phyloP scores from a whole-genome alignment of 64 coral and sea anemone species.

The Astreopora myriophthalma region DNA sequence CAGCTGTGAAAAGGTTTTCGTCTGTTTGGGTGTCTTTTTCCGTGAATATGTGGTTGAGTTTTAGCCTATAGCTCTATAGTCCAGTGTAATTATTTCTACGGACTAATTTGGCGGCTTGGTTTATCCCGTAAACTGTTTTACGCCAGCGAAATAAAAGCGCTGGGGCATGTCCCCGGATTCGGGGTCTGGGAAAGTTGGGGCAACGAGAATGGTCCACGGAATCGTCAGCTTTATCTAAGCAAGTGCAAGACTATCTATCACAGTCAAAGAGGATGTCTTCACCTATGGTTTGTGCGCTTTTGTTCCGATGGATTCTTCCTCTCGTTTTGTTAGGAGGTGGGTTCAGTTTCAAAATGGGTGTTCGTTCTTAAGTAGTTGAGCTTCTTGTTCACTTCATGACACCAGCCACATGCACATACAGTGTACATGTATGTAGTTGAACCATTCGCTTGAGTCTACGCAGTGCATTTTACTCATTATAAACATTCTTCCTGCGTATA shows the following conservation, averaged over 20 bases:
- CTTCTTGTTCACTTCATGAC: not conserved
- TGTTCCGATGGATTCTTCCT: constrained; percentile 68
- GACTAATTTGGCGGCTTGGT: not conserved
- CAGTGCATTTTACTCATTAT: no score
- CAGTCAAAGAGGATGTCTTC: constrained; percentile 13
- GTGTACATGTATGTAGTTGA: no score
- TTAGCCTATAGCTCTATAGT: not conserved
- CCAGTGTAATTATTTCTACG: not conserved
- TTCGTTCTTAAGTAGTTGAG: not conserved
- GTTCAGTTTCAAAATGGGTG: not conserved
- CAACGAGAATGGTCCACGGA: not conserved
- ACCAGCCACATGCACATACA: no score
- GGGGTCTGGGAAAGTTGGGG: not conserved
- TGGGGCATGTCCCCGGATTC: constrained; percentile 17
- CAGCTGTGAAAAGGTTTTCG: not conserved
- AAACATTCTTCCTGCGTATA: no score
- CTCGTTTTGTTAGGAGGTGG: constrained; percentile 52
- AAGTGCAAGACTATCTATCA: not conserved
- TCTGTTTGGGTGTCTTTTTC: not conserved
- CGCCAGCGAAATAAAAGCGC: not conserved
- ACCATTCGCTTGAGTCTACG: no score
- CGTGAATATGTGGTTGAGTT: not conserved
- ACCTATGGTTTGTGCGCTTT: constrained; percentile 41
- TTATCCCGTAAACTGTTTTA: not conserved
- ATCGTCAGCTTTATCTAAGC: not conserved